phyloP scores from a whole-genome alignment of 1,140 invertebrate species.

The Drosophila ironensis region DNA sequence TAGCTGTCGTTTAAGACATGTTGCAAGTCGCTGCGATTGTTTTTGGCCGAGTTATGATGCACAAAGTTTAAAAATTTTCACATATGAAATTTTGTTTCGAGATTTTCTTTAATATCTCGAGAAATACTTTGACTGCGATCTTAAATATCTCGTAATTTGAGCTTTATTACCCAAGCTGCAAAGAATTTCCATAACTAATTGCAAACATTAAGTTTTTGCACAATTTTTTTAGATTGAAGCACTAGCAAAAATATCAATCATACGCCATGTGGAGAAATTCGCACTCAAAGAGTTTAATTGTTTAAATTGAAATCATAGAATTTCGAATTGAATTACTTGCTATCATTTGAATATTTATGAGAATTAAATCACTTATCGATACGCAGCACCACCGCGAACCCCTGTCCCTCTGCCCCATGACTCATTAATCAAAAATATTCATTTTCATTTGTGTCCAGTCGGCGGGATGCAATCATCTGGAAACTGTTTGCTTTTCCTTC shows the following conservation, averaged over 20 bases:
- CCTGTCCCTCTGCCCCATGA: neutral
- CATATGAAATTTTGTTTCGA: no score
- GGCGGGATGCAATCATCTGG: constrained; percentile 51
- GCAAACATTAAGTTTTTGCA: neutral
- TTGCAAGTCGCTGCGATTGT: no score
- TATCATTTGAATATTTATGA: constrained; percentile 5
- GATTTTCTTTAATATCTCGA: no score
- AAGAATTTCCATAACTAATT: neutral
- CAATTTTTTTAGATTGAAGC: neutral
- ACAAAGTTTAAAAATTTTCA: no score
- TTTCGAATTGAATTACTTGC: constrained; percentile 8
- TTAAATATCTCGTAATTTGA: no score
- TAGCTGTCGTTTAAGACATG: no score
- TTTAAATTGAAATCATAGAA: no score
- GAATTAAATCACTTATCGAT: constrained; percentile 26
- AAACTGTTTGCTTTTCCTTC: constrained; percentile 45
- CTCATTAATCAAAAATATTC: constrained; percentile 66
- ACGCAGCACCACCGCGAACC: neutral
- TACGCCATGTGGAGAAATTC: constrained; percentile 30
- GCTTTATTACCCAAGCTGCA: no score
- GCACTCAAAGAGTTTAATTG: no score
- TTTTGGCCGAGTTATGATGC: no score
- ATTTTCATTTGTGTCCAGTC: constrained; percentile 37
- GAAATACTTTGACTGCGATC: no score
- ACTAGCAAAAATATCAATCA: constrained; percentile 26